phyloP scores from a whole-genome alignment of 2,797 vertebrate genomes.

The Lutjanus campechanus region DNA sequence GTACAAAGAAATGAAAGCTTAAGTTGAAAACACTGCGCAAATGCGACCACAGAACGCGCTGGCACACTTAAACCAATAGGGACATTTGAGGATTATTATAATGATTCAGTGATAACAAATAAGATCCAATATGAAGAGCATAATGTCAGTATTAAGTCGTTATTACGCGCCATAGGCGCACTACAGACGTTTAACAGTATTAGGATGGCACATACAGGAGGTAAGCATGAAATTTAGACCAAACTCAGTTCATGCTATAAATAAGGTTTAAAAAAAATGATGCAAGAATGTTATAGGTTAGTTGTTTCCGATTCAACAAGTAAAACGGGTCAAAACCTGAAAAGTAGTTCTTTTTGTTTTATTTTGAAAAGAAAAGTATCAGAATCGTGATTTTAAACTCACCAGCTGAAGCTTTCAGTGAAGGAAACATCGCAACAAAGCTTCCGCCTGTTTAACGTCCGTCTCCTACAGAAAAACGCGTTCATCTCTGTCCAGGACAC shows the following conservation, averaged over 20 bases:
- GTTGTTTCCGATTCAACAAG: not conserved
- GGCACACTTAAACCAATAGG: not conserved
- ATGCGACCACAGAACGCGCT: not conserved
- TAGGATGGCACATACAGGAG: not conserved
- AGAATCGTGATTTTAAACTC: constrained; percentile 56
- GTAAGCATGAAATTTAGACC: not conserved
- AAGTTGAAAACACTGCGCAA: not conserved
- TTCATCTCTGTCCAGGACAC: constrained; percentile 60
- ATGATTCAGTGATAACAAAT: not conserved
- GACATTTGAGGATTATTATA: not conserved
- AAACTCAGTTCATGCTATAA: not conserved
- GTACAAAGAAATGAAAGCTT: not conserved
- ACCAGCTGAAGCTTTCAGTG: constrained; percentile 68
- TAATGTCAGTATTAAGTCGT: not conserved
- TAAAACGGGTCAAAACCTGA: not conserved
- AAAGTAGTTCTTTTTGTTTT: not conserved
- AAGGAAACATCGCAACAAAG: constrained; percentile 41
- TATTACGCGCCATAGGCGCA: not conserved
- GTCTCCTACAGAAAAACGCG: constrained; percentile 22
- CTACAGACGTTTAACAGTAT: not conserved
- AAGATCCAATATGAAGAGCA: not conserved
- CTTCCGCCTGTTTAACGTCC: constrained; percentile 42
- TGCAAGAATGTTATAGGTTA: not conserved
- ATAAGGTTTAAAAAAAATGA: not conserved
- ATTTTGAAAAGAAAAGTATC: not conserved